Conservation (phyloP, 2,113 vertebrate species). For the Columba livia region DNA sequence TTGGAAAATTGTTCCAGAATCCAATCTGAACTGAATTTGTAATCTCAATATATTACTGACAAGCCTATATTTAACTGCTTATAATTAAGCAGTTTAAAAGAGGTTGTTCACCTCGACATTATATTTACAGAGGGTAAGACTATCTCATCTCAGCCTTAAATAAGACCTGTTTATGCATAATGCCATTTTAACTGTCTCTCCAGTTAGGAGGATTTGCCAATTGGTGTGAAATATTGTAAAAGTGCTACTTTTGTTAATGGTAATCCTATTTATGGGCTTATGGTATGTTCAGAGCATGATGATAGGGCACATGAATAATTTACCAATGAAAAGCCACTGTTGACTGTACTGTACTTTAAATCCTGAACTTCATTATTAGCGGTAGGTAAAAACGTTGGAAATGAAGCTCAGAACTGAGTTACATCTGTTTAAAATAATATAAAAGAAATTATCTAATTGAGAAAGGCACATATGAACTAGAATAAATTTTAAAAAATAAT, state of each 20-base stretch:
- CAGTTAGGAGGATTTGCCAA: background rate
- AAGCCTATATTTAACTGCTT: background rate
- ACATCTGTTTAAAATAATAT: background rate
- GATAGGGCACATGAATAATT: background rate
- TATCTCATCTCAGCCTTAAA: background rate
- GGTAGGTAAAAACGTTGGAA: background rate
- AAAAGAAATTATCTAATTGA: background rate
- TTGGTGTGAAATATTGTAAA: background rate
- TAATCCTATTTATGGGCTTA: background rate
- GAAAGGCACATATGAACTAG: background rate
- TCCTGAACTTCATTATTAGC: background rate
- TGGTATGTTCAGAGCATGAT: background rate
- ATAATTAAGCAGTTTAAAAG: background rate
- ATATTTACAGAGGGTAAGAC: background rate
- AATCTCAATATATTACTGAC: background rate
- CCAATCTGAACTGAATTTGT: background rate
- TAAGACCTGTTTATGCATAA: background rate
- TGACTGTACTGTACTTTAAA: background rate
- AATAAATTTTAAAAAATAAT: background rate
- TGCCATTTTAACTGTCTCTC: background rate
- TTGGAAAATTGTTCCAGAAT: background rate
- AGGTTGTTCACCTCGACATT: background rate
- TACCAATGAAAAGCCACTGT: background rate
- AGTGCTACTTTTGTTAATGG: background rate
- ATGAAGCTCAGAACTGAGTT: background rate